Evolutionary conservation across 2,113 vertebrate species (phyloP), one percentile per base, ranked within the genome.

Genomic region (Paedocypris sp.): DNA sequence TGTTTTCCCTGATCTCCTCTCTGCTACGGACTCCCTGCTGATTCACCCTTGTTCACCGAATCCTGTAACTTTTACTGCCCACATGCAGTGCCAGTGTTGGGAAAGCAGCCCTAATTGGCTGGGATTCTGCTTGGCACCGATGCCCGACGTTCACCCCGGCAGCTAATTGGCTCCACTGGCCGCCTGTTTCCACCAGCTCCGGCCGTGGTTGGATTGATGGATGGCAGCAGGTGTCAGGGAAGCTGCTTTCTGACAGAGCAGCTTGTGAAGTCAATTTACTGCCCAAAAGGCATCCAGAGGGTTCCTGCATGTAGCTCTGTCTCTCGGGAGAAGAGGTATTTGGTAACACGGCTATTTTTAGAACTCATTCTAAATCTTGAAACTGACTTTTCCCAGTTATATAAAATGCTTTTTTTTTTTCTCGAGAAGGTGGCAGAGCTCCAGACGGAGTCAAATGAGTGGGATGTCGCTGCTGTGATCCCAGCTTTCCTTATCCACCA

Each of bases 261-360:
- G 54, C 72, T 68, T 75, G 71, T 79, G 71, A 72, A 76, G 73
- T 82, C 73, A 77, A 72, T 80, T 75, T 76, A 66, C 66, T 54
- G 51, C 60, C 61, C 65, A 41, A 26, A 54, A 57, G 58, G 72
- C 63, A 73, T 42, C 25, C 32, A 60, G 47, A 11, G 26, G 38
- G 13, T 62, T 56, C 25, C 12, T 26, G 59, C 29, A 45, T 42
- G 49, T 46, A 33, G 51, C 32, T 3, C 4, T 13, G 36, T 20
- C 39, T 52, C 43, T 25, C 46, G 66, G 33, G 51, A 53, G 57
- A 54, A 38, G 35, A 50, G 50, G 25, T 47, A 19, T 49, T 60
- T 50, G 36, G 54, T 61, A 29, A 45, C 32, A 23, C 15, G 11
- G 22, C 39, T 61, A 60, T 60, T 46, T 52, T 60, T 60, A 45